phyloP scores from a whole-genome alignment of 2,888 invertebrate genomes.

The Parochlus steinenii region DNA sequence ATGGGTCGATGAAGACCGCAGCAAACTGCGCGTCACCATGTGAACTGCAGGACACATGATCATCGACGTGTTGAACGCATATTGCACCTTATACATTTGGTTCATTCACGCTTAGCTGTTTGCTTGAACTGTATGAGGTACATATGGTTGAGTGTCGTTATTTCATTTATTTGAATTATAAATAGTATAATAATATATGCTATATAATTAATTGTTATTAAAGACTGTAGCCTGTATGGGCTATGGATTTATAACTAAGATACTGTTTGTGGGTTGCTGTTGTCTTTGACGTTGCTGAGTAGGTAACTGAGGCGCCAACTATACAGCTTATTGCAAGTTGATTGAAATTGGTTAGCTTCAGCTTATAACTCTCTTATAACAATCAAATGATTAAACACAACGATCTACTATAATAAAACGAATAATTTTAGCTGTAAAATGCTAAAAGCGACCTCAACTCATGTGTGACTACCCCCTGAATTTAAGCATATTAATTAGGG shows the following conservation, averaged over 20 bases:
- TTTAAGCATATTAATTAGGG: constrained; percentile 53
- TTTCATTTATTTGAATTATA: constrained; percentile 10
- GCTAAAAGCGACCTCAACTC: constrained; percentile 31
- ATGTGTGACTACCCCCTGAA: constrained; percentile 34
- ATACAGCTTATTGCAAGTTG: constrained; percentile 11
- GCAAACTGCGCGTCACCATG: no score
- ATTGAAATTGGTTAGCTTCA: no score
- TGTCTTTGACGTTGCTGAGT: constrained; percentile 8
- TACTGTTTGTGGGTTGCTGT: neutral
- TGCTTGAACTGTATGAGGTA: constrained; percentile 17
- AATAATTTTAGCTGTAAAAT: no score
- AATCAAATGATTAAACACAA: no score
- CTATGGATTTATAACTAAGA: constrained; percentile 1
- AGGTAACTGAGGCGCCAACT: constrained; percentile 12
- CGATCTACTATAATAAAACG: no score
- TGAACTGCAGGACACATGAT: no score
- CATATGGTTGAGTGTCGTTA: constrained; percentile 19
- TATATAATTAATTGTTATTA: neutral
- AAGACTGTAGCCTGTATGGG: neutral
- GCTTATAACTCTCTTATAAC: no score
- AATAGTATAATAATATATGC: no score
- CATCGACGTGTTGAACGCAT: constrained; percentile 15
- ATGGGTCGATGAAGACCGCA: no score
- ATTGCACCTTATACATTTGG: constrained; percentile 17
- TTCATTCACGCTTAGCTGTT: constrained; percentile 14